Evolutionary conservation across 2,113 vertebrate genomes (phyloP), one percentile per base, ranked within the genome.

Genomic region (Hippocampus barbouri): DNA sequence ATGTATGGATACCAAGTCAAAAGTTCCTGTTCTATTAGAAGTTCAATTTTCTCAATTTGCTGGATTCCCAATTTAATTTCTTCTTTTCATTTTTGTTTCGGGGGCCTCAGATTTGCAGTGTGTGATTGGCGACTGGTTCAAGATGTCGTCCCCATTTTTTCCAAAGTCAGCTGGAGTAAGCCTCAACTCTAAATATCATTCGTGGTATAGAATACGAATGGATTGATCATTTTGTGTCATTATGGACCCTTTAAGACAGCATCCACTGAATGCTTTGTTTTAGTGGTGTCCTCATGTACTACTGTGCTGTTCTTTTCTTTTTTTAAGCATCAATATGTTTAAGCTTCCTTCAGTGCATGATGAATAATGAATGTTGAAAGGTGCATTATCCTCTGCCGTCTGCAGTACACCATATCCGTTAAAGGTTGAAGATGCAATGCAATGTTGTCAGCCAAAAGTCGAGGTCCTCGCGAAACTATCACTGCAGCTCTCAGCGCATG

Each of bases 371-470:
- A 60, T 60, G 57, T 16, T 60, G 25, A 60, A 60, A 60, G 57
- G 57, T 60, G 25, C 57, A 60, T 60, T 60, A 60, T 30, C 12
- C 12, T 16, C 57, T 60, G 25, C 25, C 57, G 15, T 7, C 15
- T 60, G 12, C 25, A 60, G 25, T 60, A 60, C 57, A 60, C 5
- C 15, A 60, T 60, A 25, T 60, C 57, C 57, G 57, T 30, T 60
- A 30, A 30, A 54, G 40, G 73, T 62, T 68, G 21, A 34, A 41
- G 66, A 72, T 27, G 57, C 41, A 59, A n/a, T 15, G 57, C 57
- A 16, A 69, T 74, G 34, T 68, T 23, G 34, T 71, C 34, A 45
- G 40, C 71, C 62, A 67, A 15, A 25, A 69, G 66, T 73, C 49
- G 54, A 21, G 27, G 60, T 60, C 68, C 63, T 49, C 49, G 6